Evolutionary conservation across 2,888 invertebrate genomes (phyloP).

Genomic region (Bellardia bayeri): DNA sequence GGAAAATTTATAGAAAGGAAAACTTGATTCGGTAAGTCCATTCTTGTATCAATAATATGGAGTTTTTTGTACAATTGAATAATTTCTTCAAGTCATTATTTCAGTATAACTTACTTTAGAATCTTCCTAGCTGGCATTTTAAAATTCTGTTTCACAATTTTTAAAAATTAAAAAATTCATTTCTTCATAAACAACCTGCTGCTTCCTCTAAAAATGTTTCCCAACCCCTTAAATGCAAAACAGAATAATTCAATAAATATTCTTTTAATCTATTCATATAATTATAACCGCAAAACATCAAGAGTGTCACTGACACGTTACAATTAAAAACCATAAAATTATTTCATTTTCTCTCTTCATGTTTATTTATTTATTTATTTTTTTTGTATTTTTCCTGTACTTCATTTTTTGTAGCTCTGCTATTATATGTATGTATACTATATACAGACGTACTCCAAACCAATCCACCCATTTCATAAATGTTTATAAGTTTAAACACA

Average conservation of each 20-base stretch:
- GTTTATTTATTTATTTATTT: not conserved
- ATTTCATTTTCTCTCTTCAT: constrained; percentile 32
- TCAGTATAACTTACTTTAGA: no score
- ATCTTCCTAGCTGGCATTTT: not conserved
- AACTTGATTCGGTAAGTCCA: not conserved
- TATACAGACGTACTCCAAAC: not conserved
- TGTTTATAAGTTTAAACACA: constrained; percentile 54
- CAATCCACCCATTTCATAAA: constrained; percentile 44
- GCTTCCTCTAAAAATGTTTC: not conserved
- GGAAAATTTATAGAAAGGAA: no score
- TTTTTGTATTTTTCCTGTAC: not conserved
- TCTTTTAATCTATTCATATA: constrained; percentile 39
- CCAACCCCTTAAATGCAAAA: constrained; percentile 4
- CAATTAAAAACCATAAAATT: constrained; percentile 62
- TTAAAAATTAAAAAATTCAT: not conserved
- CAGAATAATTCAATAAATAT: constrained; percentile 17
- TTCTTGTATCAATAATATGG: no score
- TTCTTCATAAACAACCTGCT: not conserved
- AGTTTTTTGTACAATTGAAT: no score
- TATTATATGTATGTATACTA: not conserved
- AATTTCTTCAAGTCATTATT: no score
- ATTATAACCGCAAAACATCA: constrained; percentile 57
- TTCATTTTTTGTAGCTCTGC: not conserved
- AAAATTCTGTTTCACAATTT: no score
- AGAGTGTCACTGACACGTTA: constrained; percentile 65